phyloP scores from a whole-genome alignment of 2,113 vertebrate genomes.

The Misgurnus anguillicaudatus region DNA sequence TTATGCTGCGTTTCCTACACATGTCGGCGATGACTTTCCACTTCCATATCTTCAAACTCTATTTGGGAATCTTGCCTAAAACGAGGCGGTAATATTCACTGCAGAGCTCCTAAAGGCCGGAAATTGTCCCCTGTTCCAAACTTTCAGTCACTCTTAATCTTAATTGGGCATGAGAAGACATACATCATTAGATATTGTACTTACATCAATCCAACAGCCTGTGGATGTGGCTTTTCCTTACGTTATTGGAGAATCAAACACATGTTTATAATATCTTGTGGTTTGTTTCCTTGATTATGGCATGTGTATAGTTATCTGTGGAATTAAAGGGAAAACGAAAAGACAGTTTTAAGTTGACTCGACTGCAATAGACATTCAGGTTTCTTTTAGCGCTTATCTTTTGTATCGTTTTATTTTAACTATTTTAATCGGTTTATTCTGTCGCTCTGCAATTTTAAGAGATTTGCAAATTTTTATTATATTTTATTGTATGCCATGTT shows the following conservation, averaged over 20 bases:
- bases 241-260: conserved; percentile 63
- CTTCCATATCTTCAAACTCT: conserved; percentile 63
- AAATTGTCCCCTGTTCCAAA: conserved; percentile 64
- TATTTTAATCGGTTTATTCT: too few relatives aligned
- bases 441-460: too few relatives aligned
- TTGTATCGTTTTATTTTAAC: too few relatives aligned
- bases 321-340: conserved; percentile 47
- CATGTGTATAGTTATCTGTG: conserved; percentile 67
- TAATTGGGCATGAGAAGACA: conserved; percentile 65
- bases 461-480: too few relatives aligned
- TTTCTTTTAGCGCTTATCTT: too few relatives aligned
- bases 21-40: conserved; percentile 57
- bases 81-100: conserved; percentile 58
- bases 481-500: too few relatives aligned
- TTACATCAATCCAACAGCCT: conserved; percentile 69
- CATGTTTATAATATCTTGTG: conserved; percentile 70
- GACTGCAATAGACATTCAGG: not conserved
- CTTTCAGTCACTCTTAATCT: conserved; percentile 68
- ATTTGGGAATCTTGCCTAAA: conserved; percentile 60
- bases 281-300: conserved; percentile 71
- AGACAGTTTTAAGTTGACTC: conserved; percentile 48
- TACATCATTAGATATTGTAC: conserved; percentile 70
- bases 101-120: conserved; percentile 46
- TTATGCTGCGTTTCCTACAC: conserved; percentile 47
- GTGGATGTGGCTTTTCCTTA: conserved; percentile 66